Conservation (phyloP, 2,113 vertebrate species). For the Prunella fulvescens region DNA sequence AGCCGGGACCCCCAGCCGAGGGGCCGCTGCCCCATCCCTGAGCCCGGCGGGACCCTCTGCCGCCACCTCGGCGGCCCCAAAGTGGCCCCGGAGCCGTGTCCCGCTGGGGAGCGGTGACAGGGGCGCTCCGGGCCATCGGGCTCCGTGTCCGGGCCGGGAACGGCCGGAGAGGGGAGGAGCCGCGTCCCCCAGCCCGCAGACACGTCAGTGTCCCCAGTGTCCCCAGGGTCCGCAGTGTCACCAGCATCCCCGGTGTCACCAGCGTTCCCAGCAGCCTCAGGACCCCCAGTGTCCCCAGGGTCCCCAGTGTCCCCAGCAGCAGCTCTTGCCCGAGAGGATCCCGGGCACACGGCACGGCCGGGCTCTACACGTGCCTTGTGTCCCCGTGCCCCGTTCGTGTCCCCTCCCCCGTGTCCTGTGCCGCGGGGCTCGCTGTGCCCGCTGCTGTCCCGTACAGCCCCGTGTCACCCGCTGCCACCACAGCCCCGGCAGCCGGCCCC, state of each 20-base stretch:
- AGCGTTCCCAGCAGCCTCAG: accelerated
- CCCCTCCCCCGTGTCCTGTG: background rate
- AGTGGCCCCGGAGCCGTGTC: background rate
- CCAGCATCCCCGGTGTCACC: background rate
- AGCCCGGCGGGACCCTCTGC: background rate
- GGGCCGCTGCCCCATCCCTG: background rate
- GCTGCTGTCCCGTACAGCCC: too few species aligned
- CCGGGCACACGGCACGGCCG: accelerated
- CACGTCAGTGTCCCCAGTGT: too few species aligned
- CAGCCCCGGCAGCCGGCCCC: background rate
- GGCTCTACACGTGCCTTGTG: background rate
- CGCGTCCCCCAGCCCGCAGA: accelerated
- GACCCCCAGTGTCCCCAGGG: accelerated
- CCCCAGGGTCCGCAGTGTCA: background rate
- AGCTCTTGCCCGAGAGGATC: too few species aligned
- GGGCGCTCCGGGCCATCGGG: accelerated
- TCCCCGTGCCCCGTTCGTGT: background rate
- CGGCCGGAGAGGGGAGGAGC: background rate
- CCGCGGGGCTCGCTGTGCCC: background rate
- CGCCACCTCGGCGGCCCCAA: background rate
- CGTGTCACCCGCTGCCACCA: too few species aligned
- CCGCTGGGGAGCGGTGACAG: background rate
- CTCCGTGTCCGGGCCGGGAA: background rate
- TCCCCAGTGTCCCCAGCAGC: background rate
- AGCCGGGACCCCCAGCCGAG: background rate